A percentile compares a stretch with the other conserved stretches of the same genome.
Conservation (phyloP, 1,140 invertebrate genomes). For the Drosophila leontia region DNA sequence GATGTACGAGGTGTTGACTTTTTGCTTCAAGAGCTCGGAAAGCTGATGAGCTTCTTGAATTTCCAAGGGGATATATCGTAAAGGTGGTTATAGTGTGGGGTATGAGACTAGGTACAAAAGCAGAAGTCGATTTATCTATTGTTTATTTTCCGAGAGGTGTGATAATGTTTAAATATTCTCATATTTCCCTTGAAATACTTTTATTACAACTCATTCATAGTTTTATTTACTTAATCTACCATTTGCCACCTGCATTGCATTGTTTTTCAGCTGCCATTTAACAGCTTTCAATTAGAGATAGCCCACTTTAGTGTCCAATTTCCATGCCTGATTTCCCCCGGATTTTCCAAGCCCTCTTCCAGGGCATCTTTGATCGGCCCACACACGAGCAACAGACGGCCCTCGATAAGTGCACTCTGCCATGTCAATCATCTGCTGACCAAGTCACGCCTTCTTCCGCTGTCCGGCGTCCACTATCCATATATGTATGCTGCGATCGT, state of each 20-base stretch:
- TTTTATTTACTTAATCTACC: too few relatives aligned
- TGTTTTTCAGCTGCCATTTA: constrained; percentile 29
- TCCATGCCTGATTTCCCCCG: constrained; percentile 25
- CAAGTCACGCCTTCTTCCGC: constrained; percentile 56
- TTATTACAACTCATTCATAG: too few relatives aligned
- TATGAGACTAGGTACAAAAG: too few relatives aligned
- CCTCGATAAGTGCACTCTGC: constrained; percentile 42
- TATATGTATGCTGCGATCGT: constrained; percentile 11
- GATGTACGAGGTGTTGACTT: constrained; percentile 41
- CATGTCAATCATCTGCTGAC: constrained; percentile 49
- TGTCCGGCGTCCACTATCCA: not conserved
- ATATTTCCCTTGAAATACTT: not conserved
- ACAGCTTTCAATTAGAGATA: constrained; percentile 30
- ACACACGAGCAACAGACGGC: constrained; percentile 30
- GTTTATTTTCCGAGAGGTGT: too few relatives aligned
- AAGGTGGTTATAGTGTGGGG: not conserved
- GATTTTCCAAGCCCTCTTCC: constrained; percentile 20
- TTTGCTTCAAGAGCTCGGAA: constrained; percentile 3
- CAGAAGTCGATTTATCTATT: too few relatives aligned
- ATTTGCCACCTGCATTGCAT: constrained; percentile 3
- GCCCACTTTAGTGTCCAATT: constrained; percentile 15
- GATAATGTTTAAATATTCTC: too few relatives aligned
- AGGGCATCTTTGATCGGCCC: constrained; percentile 29
- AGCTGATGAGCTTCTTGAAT: constrained; percentile 24
- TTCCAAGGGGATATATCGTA: not conserved